These are phyloP conservation scores for Bimastos eiseni DNA, from an alignment of 2,888 invertebrate species.

Conservation along the genomic window DNA sequence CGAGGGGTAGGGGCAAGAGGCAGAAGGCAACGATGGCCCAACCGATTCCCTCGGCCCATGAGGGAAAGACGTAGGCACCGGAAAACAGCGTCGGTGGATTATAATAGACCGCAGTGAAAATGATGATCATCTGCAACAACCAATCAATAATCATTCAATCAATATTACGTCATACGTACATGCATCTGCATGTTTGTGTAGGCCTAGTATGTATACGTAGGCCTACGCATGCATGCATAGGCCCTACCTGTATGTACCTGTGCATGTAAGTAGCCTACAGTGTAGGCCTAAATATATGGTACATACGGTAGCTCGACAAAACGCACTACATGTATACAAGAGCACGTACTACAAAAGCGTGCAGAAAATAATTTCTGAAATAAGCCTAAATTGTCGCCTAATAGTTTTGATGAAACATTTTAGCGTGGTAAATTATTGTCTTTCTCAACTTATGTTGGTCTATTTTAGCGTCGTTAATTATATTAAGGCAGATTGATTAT, in stretches of 20 bases:
- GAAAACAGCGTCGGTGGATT: conserved; percentile 45
- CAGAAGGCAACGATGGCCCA: conserved; percentile 40
- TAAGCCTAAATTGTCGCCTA: no score
- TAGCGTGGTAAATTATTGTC: no score
- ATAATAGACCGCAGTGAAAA: conserved; percentile 52
- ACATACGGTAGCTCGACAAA: no score
- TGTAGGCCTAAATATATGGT: background rate
- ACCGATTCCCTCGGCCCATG: conserved; percentile 40
- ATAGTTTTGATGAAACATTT: no score
- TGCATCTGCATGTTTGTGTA: background rate
- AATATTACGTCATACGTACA: background rate
- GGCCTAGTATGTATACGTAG: background rate
- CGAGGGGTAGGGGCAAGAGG: conserved; percentile 42
- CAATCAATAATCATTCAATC: conserved; percentile 38
- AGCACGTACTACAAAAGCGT: no score
- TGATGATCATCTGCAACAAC: conserved; percentile 47
- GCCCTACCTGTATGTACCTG: background rate
- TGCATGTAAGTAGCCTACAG: background rate
- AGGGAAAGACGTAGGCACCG: conserved; percentile 44
- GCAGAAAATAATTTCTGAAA: no score
- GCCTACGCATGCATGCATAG: background rate
- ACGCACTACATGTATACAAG: no score
- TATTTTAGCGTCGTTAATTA: no score
- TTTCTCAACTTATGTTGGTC: no score
- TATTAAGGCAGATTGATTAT: no score